Conservation (phyloP, 2,797 vertebrate species). For the Dicrostonyx torquatus region DNA sequence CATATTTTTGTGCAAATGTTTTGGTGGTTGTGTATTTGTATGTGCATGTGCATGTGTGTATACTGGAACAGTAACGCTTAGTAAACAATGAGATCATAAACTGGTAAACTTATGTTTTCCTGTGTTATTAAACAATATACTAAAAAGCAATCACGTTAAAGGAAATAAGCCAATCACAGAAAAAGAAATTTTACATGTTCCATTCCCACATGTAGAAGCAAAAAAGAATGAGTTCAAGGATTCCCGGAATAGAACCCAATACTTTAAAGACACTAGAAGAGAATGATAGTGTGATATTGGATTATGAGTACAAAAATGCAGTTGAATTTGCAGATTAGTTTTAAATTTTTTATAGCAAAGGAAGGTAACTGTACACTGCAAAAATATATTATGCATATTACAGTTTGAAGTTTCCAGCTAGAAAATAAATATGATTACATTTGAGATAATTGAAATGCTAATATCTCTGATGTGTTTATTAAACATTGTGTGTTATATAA, state of each 20-base stretch:
- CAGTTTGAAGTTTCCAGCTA: not conserved
- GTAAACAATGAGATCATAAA: not conserved
- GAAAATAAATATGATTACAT: not conserved
- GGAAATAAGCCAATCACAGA: not conserved
- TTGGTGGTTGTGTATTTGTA: not conserved
- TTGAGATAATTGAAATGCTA: not conserved
- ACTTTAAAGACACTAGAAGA: not conserved
- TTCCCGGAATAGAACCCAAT: not conserved
- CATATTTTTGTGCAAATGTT: not conserved
- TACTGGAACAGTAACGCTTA: not conserved
- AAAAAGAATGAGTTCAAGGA: not conserved
- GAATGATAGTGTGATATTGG: not conserved
- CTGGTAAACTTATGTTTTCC: not conserved
- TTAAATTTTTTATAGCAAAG: not conserved
- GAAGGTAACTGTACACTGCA: not conserved
- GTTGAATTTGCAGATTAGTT: not conserved
- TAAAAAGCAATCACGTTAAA: not conserved
- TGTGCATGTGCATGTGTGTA: not conserved
- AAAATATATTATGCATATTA: not conserved
- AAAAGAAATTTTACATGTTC: not conserved
- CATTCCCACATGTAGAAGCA: not conserved
- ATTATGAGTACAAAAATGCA: not conserved
- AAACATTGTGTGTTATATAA: not conserved
- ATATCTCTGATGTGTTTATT: not conserved
- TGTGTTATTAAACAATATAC: not conserved